Conservation (phyloP, 2,888 invertebrate species). For the Endotricha flammealis region DNA sequence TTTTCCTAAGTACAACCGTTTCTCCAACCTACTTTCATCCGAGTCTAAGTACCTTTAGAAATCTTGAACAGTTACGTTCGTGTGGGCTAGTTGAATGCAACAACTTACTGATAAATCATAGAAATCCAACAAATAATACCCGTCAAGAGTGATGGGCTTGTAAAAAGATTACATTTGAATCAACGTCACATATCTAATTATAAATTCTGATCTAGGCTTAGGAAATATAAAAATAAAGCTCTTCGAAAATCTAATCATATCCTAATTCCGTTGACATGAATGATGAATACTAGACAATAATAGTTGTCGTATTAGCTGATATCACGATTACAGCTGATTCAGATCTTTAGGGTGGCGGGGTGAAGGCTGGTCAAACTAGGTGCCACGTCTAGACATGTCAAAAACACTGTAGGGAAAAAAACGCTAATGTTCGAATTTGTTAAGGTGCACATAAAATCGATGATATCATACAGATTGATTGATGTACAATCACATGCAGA, state of each 20-base stretch:
- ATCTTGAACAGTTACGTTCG: constrained; percentile 29
- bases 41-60: constrained; percentile 30
- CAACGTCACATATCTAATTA: constrained; percentile 48
- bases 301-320: constrained; percentile 55
- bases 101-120: background rate
- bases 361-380: constrained; percentile 44
- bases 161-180: constrained; percentile 35
- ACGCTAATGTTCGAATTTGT: constrained; percentile 12
- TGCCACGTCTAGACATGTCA: constrained; percentile 48
- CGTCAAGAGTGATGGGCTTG: constrained; percentile 17
- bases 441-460: constrained; percentile 35
- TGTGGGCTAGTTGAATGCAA: constrained; percentile 12
- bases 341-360: constrained; percentile 31
- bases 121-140: constrained; percentile 13
- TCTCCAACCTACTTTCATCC: constrained; percentile 44
- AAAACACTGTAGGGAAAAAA: constrained; percentile 21
- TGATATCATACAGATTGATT: constrained; percentile 51
- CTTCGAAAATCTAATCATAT: constrained; percentile 48
- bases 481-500: constrained; percentile 31
- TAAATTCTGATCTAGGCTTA: constrained; percentile 41
- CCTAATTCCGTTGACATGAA: constrained; percentile 52
- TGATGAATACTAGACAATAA: constrained; percentile 64
- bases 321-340: constrained; percentile 48
- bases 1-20: constrained; percentile 36
- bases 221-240: constrained; percentile 43